Evolutionary conservation across 2,113 vertebrate genomes (phyloP).

Genomic region (Lucifuga dentata): DNA sequence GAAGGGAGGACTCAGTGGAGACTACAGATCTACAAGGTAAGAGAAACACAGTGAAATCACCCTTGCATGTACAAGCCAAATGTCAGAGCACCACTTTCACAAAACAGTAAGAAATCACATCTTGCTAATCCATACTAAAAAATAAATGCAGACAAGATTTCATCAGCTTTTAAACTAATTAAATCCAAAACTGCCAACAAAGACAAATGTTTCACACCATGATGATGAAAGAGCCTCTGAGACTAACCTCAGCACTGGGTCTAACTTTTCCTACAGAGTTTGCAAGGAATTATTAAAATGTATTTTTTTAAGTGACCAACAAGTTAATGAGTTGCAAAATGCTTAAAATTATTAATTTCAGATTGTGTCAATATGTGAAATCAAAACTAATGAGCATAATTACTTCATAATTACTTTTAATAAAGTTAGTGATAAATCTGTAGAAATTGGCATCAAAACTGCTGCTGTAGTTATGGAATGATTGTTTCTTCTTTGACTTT

Average conservation of each 20-base stretch:
- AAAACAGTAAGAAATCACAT: background rate
- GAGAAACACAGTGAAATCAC: conserved; percentile 10
- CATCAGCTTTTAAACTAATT: conserved; percentile 5
- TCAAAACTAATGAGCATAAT: too few relatives aligned
- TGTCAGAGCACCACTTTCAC: too few relatives aligned
- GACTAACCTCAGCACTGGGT: background rate
- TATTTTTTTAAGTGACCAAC: too few relatives aligned
- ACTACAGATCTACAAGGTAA: conserved; percentile 36
- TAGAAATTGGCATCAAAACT: background rate
- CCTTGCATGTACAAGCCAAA: background rate
- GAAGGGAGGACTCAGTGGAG: conserved; percentile 4
- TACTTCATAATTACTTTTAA: too few relatives aligned
- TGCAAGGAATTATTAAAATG: too few relatives aligned
- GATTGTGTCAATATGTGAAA: too few relatives aligned
- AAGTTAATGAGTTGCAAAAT: too few relatives aligned
- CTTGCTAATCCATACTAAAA: background rate
- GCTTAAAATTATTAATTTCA: too few relatives aligned
- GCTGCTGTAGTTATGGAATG: too few relatives aligned
- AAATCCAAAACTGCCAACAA: background rate
- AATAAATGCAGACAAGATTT: background rate
- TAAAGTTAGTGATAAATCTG: too few relatives aligned
- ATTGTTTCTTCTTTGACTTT: too few relatives aligned
- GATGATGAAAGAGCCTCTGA: background rate
- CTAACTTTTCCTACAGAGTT: background rate
- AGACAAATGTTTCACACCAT: conserved; percentile 5